Percentiles rank a stretch among this genome's conserved stretches.
Conservation (phyloP, 2,797 vertebrate species). For the Coranthus polyacanthus region DNA sequence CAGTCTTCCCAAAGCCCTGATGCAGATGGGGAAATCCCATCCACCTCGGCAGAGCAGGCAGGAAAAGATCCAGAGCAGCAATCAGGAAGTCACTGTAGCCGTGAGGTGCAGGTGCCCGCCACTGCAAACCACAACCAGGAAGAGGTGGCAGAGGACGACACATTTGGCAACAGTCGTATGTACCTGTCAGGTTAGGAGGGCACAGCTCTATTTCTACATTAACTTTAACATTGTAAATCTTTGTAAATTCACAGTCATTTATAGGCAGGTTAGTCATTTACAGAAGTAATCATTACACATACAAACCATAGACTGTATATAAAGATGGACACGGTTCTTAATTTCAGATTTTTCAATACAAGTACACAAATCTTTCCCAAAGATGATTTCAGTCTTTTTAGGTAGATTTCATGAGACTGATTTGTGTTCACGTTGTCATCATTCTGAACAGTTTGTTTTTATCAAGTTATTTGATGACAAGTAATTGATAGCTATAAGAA, state of each 20-base stretch:
- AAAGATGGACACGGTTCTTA: too few relatives aligned
- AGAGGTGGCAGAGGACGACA: conserved; percentile 79
- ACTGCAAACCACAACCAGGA: conserved; percentile 86
- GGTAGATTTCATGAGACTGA: too few relatives aligned
- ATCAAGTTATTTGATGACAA: too few relatives aligned
- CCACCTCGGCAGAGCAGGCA: conserved; percentile 62
- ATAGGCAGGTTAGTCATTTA: too few relatives aligned
- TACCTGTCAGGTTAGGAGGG: conserved; percentile 85
- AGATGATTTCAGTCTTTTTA: too few relatives aligned
- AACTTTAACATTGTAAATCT: background rate
- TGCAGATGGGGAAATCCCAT: conserved; percentile 69
- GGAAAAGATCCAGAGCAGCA: conserved; percentile 68
- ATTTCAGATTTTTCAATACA: too few relatives aligned
- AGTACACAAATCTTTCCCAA: too few relatives aligned
- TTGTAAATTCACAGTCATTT: too few relatives aligned
- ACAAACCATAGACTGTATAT: too few relatives aligned
- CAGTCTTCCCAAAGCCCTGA: conserved; percentile 77
- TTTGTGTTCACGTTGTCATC: too few relatives aligned
- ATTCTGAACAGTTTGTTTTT: too few relatives aligned
- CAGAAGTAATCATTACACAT: background rate
- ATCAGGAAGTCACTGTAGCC: conserved; percentile 60
- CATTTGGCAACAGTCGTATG: conserved; percentile 82
- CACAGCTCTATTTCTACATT: conserved; percentile 7
- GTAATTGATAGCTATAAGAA: too few relatives aligned
- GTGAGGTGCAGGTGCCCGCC: conserved; percentile 70